These are phyloP conservation scores for Meandrusa payeni DNA, from an alignment of 2,888 invertebrate genomes.

Conservation along the genomic window DNA sequence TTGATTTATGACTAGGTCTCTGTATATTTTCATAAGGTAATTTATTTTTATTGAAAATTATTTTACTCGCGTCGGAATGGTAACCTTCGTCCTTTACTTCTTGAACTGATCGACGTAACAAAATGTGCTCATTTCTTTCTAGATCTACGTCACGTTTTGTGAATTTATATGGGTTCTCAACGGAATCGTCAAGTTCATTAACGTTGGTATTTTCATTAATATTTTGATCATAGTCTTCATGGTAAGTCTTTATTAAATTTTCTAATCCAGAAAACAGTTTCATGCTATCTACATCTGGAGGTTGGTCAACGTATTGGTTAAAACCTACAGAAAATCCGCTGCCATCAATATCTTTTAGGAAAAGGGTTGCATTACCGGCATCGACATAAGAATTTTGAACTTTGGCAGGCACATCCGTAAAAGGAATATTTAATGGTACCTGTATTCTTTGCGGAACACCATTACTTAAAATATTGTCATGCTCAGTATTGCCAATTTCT, in stretches of 20 bases:
- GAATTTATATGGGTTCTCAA: constrained; percentile 26
- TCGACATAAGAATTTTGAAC: constrained; percentile 34
- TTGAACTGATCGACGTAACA: constrained; percentile 35
- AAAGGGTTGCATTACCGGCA: constrained; percentile 51
- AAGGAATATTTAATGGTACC: constrained; percentile 50
- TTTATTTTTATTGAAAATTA: constrained; percentile 39
- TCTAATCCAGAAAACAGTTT: constrained; percentile 60
- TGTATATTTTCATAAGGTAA: constrained; percentile 39
- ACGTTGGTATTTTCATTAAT: constrained; percentile 28
- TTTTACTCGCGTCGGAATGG: constrained; percentile 47
- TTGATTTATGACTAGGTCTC: constrained; percentile 30
- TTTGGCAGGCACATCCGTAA: constrained; percentile 31
- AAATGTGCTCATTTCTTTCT: constrained; percentile 13
- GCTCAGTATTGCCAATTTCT: constrained; percentile 53
- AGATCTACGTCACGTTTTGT: constrained; percentile 27
- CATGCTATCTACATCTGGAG: constrained; percentile 58
- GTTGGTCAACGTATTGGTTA: constrained; percentile 59
- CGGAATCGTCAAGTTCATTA: constrained; percentile 25
- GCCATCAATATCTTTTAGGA: constrained; percentile 60
- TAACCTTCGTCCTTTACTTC: constrained; percentile 37
- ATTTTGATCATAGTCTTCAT: constrained; percentile 44
- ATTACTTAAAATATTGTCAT: constrained; percentile 44
- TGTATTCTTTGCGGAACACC: constrained; percentile 59
- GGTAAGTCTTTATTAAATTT: constrained; percentile 53
- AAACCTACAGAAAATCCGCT: constrained; percentile 64